These are phyloP conservation scores for Scaptomyza parva DNA, from an alignment of 2,888 invertebrate genomes.

Conservation along the genomic window DNA sequence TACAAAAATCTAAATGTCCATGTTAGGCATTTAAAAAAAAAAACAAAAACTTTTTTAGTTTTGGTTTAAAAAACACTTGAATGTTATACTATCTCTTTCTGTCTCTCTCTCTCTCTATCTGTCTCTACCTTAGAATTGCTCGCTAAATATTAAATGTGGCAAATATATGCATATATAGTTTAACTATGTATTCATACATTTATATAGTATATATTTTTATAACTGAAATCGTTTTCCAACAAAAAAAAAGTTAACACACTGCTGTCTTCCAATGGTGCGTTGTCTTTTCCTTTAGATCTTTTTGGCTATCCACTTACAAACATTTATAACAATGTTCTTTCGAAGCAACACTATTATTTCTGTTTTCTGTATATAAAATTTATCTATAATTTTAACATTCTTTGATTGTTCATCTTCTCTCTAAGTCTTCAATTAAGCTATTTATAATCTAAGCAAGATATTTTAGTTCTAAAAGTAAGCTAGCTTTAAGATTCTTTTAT, in stretches of 20 bases:
- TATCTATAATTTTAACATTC: not conserved
- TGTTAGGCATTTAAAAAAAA: slow-evolving; percentile 9
- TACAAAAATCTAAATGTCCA: slow-evolving; percentile 31
- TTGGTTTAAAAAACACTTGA: slow-evolving; percentile 23
- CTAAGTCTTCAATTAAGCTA: slow-evolving; percentile 30
- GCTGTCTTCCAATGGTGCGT: slow-evolving; percentile 80
- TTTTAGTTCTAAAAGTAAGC: slow-evolving; percentile 6
- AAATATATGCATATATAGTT: slow-evolving; percentile 6
- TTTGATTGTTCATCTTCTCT: not conserved
- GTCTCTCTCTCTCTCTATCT: slow-evolving; percentile 27
- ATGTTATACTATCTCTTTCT: slow-evolving; percentile 20
- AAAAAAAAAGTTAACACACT: slow-evolving; percentile 48
- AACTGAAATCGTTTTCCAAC: slow-evolving; percentile 15
- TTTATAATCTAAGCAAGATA: slow-evolving; percentile 13
- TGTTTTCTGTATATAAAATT: not conserved
- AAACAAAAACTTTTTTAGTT: slow-evolving; percentile 17
- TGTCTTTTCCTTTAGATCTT: slow-evolving; percentile 71
- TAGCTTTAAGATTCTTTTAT: slow-evolving; percentile 24
- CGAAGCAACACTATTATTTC: slow-evolving; percentile 20
- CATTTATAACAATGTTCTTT: slow-evolving; percentile 30
- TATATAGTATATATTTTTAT: not conserved
- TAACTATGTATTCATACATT: not conserved
- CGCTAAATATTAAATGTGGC: slow-evolving; percentile 37
- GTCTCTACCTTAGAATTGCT: slow-evolving; percentile 57
- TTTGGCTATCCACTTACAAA: slow-evolving; percentile 40